These are phyloP conservation scores for Lepidurus apus DNA, from an alignment of 1,140 invertebrate species.

Conservation along the genomic window DNA sequence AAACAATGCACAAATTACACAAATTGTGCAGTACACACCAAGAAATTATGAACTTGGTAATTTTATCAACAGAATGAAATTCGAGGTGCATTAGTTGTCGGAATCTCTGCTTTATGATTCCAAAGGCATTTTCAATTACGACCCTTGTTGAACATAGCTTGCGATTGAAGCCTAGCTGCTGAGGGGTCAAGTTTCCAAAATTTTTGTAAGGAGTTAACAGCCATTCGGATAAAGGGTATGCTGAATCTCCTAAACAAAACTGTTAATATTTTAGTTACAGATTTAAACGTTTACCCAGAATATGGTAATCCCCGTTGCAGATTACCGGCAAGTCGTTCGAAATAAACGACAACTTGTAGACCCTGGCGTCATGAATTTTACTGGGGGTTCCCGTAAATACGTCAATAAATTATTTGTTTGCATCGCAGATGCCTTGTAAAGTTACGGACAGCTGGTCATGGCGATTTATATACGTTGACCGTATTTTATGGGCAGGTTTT, in stretches of 20 bases:
- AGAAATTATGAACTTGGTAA: slow-evolving; percentile 40
- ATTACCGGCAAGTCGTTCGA: slow-evolving; percentile 35
- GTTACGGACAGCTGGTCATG: slow-evolving; percentile 40
- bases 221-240: slow-evolving; percentile 41
- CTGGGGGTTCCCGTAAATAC: slow-evolving; percentile 40
- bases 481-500: slow-evolving; percentile 36
- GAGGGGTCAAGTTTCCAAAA: background rate
- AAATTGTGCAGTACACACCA: slow-evolving; percentile 45
- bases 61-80: slow-evolving; percentile 38
- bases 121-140: slow-evolving; percentile 42
- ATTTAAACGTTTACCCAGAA: slow-evolving; percentile 36
- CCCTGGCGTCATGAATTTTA: slow-evolving; percentile 39
- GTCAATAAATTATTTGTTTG: slow-evolving; percentile 39
- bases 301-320: slow-evolving; percentile 37
- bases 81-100: slow-evolving; percentile 41
- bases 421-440: slow-evolving; percentile 40
- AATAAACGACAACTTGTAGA: slow-evolving; percentile 37
- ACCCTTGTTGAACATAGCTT: background rate
- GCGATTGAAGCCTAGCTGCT: background rate
- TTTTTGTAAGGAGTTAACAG: slow-evolving; percentile 42
- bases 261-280: background rate
- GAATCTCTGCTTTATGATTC: slow-evolving; percentile 42
- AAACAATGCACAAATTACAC: too few relatives aligned
- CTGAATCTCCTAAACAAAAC: slow-evolving; percentile 39
- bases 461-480: slow-evolving; percentile 39